Evolutionary conservation across 2,113 vertebrate species (phyloP), one percentile per base, ranked within the genome.

Genomic region (Todiramphus saurophagus): DNA sequence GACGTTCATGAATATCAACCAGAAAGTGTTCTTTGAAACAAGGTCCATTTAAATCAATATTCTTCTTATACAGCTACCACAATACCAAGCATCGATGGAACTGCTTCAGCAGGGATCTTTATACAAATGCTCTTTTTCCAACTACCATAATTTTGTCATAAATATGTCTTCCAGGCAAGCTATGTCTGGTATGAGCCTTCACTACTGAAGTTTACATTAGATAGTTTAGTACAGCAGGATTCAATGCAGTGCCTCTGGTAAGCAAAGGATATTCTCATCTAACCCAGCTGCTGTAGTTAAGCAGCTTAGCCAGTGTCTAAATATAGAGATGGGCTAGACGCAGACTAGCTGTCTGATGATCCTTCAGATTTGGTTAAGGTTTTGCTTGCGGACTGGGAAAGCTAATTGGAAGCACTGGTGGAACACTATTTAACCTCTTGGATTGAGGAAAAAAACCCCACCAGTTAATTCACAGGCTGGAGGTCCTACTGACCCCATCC

Each of bases 281-380:
- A 69, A 59, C 43, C 78, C 39, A 80, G 66, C 44, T 87, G 59
- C 70, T 83, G 66, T 3, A 77, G 59, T 50, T 80, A 90, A 96
- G 89, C 84, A 80, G 59, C 84, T 94, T 79, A 96, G 37, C 37
- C 70, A 80, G 67, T 13, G 46, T 28, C 89, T 87, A 95, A 90
- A 96, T 70, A 88, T 15, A 91, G 89, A 89, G 44, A 27, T 31
- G 44, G 39, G 43, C 23, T 64, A 60, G 64, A 31, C 64, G 48
- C 48, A 89, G 51, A 51, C 39, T n/a, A 63, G 35, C 50, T 81
- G 31, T 25, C 24, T 59, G 41, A 59, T 23, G 44, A 37, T 50
- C 46, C 35, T 74, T 39, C 55, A 63, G 41, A 14, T 19, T 62
- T 1, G 0, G 17, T 37, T 70, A 51, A 50, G 28, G 51, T 63